Evolutionary conservation across 1,140 invertebrate species (phyloP).

Genomic region (Helicoverpa zea): DNA sequence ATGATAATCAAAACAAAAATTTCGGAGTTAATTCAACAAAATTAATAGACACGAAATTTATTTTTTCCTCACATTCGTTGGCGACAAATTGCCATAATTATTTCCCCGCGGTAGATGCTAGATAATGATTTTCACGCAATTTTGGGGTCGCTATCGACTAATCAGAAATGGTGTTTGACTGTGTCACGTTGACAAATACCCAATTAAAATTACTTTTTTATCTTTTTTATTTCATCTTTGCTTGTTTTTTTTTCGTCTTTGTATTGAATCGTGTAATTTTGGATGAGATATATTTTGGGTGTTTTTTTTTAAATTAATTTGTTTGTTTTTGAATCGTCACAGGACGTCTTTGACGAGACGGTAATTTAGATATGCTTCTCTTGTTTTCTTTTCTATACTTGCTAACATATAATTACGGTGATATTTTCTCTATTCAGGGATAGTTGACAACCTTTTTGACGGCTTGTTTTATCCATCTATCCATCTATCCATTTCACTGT

Average conservation of each 20-base stretch:
- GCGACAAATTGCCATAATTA: constrained; percentile 67
- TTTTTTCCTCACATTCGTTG: constrained; percentile 31
- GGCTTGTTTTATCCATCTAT: too few species aligned
- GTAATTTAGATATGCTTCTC: too few species aligned
- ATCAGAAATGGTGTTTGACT: constrained; percentile 52
- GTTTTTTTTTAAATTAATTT: neutral
- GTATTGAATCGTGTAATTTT: constrained; percentile 8
- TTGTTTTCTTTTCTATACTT: too few species aligned
- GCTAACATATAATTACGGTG: too few species aligned
- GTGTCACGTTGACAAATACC: constrained; percentile 58
- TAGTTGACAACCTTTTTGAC: neutral
- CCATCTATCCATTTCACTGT: too few species aligned
- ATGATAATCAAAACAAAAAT: constrained; percentile 6
- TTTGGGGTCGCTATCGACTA: constrained; percentile 52
- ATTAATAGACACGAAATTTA: constrained; percentile 30
- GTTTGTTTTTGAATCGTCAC: too few species aligned
- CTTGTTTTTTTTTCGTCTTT: constrained; percentile 5
- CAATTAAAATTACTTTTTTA: constrained; percentile 64
- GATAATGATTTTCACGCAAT: constrained; percentile 65
- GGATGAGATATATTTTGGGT: neutral
- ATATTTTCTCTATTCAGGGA: too few species aligned
- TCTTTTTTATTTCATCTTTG: constrained; percentile 56
- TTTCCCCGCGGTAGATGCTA: constrained; percentile 55
- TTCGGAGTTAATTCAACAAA: constrained; percentile 22
- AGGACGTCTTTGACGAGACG: too few species aligned